Evolutionary conservation across 2,888 invertebrate genomes (phyloP).

Genomic region (Zeuzera pyrina): DNA sequence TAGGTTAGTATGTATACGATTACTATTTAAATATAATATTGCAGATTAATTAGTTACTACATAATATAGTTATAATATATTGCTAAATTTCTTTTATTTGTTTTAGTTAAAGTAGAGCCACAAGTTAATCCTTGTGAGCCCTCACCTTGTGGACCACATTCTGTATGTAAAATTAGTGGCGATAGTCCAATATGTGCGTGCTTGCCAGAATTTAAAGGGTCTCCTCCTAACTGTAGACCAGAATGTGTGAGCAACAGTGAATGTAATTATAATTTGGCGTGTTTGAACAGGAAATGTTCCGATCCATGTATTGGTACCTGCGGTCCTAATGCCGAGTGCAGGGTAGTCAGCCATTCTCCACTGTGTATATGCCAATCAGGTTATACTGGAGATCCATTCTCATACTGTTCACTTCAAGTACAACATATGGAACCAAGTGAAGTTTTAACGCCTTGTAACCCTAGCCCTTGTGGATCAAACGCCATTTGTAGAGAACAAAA

Average conservation of each 20-base stretch:
- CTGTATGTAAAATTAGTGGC: conserved; percentile 78
- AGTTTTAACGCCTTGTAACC: conserved; percentile 74
- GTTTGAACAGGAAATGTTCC: conserved; percentile 81
- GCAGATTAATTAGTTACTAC: background rate
- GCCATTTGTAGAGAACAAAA: conserved; percentile 75
- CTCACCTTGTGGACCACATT: conserved; percentile 85
- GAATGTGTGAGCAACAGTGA: conserved; percentile 86
- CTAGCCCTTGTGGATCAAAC: conserved; percentile 77
- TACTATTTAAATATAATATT: conserved; percentile 8
- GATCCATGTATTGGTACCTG: conserved; percentile 84
- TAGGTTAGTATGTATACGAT: conserved; percentile 31
- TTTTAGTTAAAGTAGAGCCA: conserved; percentile 33
- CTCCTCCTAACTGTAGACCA: conserved; percentile 84
- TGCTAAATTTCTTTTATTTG: conserved; percentile 1
- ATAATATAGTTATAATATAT: background rate
- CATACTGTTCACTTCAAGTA: conserved; percentile 67
- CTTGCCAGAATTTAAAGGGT: conserved; percentile 76
- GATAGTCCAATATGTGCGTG: conserved; percentile 84
- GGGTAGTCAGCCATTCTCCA: conserved; percentile 83
- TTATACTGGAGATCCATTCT: conserved; percentile 84
- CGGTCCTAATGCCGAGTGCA: conserved; percentile 82
- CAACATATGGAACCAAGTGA: conserved; percentile 46
- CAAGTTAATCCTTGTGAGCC: conserved; percentile 76
- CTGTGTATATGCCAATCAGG: conserved; percentile 80
- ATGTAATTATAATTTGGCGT: conserved; percentile 79